Evolutionary conservation across 2,888 invertebrate genomes (phyloP), one percentile per base, ranked within the genome.

Genomic region (Caenorhabditis sp.): DNA sequence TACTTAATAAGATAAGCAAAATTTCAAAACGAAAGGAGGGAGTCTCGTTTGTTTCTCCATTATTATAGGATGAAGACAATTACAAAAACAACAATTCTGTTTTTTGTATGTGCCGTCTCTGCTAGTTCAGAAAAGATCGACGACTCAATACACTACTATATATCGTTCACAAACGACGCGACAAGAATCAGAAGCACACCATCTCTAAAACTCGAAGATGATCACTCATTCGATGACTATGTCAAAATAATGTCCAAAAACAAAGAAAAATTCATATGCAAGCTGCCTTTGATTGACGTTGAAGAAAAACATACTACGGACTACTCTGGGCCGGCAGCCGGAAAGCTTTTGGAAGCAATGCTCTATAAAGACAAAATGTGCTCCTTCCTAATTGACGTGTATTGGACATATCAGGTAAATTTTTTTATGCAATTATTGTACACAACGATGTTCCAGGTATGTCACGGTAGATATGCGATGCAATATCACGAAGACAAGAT

Each of bases 401-500:
- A 85, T 58, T 87, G 87, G 87, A 52, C 72, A 8, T 87, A 87
- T 65, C 83, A 88, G 55, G 68, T 76, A 30, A 35, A 11, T 39
- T 17, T 22, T 35, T 2, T 8, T 7, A 3, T 26, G 8, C 1
- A 24, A n/a, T 1, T 30, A 20, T 17, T 27, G 37, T 13, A 17
- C 43, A 43, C 9, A 48, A 48, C 2, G 37, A 2, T 22, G 0
- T 37, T 50, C n/a, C 9, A 78, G 78, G 58, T 87, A 11, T 87
- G 87, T 45, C 87, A 86, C 50, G 87, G 87, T 1, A 70, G 82
- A 83, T 94, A 93, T 89, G 93, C 98, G 2, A 92, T 95, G 26
- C 98, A 99, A 89, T 99, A 95, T 89, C 97, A 99, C 89, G 97
- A 98, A 89, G 95, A 95, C 86, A 92, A 96, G 50, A 94, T n/a